These are phyloP conservation scores for Heterochromis multidens DNA, from an alignment of 2,113 vertebrate genomes.

Conservation along the genomic window DNA sequence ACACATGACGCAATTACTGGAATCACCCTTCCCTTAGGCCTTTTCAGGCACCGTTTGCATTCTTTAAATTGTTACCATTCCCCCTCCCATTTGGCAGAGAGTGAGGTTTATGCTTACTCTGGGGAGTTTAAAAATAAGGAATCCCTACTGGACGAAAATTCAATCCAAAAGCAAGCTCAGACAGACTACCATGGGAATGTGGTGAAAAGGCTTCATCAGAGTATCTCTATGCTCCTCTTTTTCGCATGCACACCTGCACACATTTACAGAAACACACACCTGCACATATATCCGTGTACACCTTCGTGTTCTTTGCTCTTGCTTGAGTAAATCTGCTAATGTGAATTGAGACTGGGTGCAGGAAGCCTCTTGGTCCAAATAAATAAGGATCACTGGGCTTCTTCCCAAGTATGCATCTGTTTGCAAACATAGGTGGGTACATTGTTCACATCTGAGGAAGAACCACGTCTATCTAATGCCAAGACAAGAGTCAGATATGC, in stretches of 20 bases:
- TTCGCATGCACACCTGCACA: not conserved
- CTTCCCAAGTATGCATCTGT: not conserved
- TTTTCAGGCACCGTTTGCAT: conserved; percentile 47
- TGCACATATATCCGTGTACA: not conserved
- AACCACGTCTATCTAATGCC: not conserved
- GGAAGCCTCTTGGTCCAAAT: not conserved
- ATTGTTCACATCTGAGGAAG: conserved; percentile 21
- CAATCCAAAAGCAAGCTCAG: not conserved
- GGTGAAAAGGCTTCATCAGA: not conserved
- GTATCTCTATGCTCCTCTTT: not conserved
- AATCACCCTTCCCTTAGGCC: conserved; percentile 16
- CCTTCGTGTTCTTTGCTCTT: not conserved
- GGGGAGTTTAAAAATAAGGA: not conserved
- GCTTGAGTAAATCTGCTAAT: conserved; percentile 20
- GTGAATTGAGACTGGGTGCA: not conserved
- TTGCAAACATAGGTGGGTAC: not conserved
- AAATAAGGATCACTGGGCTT: not conserved
- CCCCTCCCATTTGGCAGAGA: not conserved
- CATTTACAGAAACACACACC: not conserved
- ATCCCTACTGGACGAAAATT: conserved; percentile 3
- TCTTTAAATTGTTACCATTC: conserved; percentile 27
- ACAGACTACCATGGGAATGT: conserved; percentile 20
- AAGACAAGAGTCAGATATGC: conserved; percentile 34
- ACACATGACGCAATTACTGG: not conserved
- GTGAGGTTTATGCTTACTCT: not conserved